These are phyloP conservation scores for Leptodactylus fuscus DNA, from an alignment of 2,113 vertebrate species.

Conservation along the genomic window DNA sequence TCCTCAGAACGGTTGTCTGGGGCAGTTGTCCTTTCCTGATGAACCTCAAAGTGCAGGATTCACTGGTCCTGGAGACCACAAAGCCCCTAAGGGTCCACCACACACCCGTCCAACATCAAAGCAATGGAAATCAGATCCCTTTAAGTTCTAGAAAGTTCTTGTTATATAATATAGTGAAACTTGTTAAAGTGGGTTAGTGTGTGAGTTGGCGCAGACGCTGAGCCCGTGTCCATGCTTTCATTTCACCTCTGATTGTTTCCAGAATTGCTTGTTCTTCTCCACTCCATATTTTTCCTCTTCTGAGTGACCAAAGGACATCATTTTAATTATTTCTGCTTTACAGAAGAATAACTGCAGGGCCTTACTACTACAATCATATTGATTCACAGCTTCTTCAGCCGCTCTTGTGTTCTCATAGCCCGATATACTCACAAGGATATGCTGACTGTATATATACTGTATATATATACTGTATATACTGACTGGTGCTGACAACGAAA, in stretches of 20 bases:
- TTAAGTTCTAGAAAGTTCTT: not conserved
- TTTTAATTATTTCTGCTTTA: constrained; percentile 37
- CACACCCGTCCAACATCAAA: not conserved
- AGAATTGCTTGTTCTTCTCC: not conserved
- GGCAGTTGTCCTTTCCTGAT: no score
- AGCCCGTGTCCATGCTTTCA: not conserved
- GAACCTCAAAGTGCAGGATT: no score
- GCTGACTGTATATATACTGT: not conserved
- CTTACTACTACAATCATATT: not conserved
- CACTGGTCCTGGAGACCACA: no score
- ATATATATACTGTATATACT: not conserved
- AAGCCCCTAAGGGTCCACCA: not conserved
- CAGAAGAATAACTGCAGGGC: constrained; percentile 3
- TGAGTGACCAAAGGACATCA: constrained; percentile 19
- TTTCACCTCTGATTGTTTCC: constrained; percentile 8
- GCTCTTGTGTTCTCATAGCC: not conserved
- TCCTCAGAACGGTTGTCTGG: no score
- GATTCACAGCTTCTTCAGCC: constrained; percentile 4
- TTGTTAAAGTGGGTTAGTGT: not conserved
- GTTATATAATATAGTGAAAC: not conserved
- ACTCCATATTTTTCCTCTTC: not conserved
- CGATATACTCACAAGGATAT: not conserved
- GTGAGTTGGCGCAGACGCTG: not conserved
- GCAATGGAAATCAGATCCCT: no score
- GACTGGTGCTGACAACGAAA: no score